These are phyloP conservation scores for Lipotes vexillifer DNA, from an alignment of 2,113 vertebrate species.

Conservation along the genomic window DNA sequence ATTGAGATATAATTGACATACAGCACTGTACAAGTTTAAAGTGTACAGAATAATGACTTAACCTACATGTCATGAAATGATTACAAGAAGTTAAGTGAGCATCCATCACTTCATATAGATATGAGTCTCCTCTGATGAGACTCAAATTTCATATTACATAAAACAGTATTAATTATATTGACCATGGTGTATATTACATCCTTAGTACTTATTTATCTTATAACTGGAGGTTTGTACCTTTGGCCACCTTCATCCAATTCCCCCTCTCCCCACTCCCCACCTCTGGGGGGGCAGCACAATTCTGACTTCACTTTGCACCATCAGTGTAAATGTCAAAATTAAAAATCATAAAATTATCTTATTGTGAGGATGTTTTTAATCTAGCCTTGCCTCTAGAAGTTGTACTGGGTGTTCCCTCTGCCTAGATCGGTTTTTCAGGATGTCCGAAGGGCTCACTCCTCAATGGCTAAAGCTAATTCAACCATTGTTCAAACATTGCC, in stretches of 20 bases:
- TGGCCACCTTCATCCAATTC: background rate
- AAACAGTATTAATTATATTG: background rate
- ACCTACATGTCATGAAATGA: background rate
- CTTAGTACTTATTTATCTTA: background rate
- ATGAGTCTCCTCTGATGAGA: background rate
- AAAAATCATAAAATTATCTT: background rate
- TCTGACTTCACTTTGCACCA: background rate
- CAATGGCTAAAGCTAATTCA: background rate
- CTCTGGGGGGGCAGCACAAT: background rate
- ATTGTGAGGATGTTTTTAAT: background rate
- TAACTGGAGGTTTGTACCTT: background rate
- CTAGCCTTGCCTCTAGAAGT: background rate
- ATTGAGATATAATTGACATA: background rate
- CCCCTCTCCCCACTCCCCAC: background rate
- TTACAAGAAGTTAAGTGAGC: background rate
- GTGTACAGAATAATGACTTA: background rate
- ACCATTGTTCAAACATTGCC: background rate
- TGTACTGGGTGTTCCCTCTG: background rate
- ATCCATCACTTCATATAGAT: background rate
- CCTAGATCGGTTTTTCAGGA: background rate
- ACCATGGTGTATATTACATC: background rate
- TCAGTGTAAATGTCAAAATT: background rate
- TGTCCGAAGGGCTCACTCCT: background rate
- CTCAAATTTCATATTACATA: background rate
- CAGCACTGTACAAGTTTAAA: background rate